Evolutionary conservation across 2,888 invertebrate species (phyloP), one percentile per base, ranked within the genome.

Genomic region (Cosmia pyralina): DNA sequence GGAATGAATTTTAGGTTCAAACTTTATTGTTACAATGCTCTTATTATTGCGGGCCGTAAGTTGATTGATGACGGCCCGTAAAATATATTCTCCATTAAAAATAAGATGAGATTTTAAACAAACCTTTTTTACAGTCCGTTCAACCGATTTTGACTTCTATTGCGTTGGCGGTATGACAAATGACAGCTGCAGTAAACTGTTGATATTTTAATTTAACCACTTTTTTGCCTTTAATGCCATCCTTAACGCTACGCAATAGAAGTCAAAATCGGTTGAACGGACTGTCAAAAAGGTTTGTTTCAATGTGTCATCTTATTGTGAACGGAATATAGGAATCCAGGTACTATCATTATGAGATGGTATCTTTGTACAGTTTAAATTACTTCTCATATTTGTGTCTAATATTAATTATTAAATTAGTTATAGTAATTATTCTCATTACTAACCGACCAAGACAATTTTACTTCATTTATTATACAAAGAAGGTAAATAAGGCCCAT

Each of bases 291-390:
- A n/a, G n/a, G n/a, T n/a, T n/a, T n/a, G n/a, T n/a, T n/a, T n/a
- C n/a, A n/a, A n/a, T n/a, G n/a, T n/a, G n/a, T n/a, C n/a, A n/a
- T n/a, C n/a, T n/a, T n/a, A n/a, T n/a, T n/a, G n/a, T n/a, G n/a
- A n/a, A n/a, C n/a, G n/a, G n/a, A n/a, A n/a, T n/a, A 57, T 34
- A 17, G 28, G 28, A 46, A 62, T 62, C 13, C 28, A 19, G 7
- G 11, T 44, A 19, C 13, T 55, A 22, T 53, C 2, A 28, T 4
- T 38, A 38, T 38, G 38, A 38, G 38, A 38, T 38, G 0, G 5
- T 46, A 46, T 46, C 46, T 5, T n/a, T 72, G 55, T 72, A 71
- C 57, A 71, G 52, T 58, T 50, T n/a, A 22, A 38, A 46, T 72
- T 38, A 48, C 4, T 71, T 19, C n/a, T n/a, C 55, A 41, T 57